phyloP scores from a whole-genome alignment of 2,113 vertebrate genomes.

The Mastomys coucha region DNA sequence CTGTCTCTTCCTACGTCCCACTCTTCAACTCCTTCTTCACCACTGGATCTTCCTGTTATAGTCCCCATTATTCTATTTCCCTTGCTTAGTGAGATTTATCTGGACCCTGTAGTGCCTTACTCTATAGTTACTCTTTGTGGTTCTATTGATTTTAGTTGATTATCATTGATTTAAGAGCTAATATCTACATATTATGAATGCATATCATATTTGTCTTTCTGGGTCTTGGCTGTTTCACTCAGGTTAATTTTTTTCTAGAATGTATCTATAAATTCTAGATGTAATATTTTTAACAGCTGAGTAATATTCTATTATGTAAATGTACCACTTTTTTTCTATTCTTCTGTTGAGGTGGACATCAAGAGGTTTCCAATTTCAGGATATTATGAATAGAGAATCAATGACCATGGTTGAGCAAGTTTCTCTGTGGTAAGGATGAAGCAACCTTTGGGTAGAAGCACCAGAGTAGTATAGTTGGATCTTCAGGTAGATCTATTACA shows the following conservation, averaged over 20 bases:
- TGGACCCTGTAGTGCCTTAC: not conserved
- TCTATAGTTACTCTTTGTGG: not conserved
- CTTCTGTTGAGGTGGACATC: not conserved
- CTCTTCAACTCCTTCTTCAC: not conserved
- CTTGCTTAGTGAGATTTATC: not conserved
- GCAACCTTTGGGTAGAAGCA: not conserved
- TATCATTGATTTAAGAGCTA: not conserved
- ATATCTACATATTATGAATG: not conserved
- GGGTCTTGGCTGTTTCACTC: not conserved
- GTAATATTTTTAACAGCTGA: not conserved
- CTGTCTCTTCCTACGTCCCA: not conserved
- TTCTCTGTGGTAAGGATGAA: not conserved
- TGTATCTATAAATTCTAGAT: not conserved
- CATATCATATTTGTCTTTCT: not conserved
- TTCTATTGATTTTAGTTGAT: not conserved
- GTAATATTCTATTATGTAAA: not conserved
- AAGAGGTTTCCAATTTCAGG: not conserved
- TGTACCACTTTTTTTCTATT: not conserved
- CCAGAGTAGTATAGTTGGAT: not conserved
- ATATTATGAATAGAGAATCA: not conserved
- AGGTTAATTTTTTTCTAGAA: not conserved
- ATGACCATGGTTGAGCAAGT: not conserved
- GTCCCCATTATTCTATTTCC: not conserved
- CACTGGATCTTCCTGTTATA: not conserved
- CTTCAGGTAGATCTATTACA: not conserved